Conservation (phyloP, 2,797 vertebrate species). For the Arctocebus calabarensis region DNA sequence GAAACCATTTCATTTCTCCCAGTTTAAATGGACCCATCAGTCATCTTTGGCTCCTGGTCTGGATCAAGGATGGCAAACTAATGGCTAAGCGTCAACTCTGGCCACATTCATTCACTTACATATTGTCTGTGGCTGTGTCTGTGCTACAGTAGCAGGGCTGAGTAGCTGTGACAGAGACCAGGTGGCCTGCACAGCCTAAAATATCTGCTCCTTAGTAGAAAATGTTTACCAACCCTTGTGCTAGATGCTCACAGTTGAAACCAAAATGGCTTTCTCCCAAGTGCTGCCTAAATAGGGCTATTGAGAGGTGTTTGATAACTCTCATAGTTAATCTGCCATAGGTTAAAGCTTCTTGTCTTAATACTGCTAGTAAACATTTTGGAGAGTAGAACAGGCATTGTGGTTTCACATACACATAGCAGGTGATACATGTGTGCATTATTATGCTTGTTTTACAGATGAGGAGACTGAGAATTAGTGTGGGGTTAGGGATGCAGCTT, state of each 20-base stretch:
- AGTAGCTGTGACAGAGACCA: not conserved
- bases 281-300: not conserved
- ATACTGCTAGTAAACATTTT: not conserved
- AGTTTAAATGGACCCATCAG: not conserved
- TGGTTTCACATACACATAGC: not conserved
- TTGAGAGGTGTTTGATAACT: not conserved
- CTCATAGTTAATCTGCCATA: not conserved
- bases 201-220: not conserved
- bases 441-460: not conserved
- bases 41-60: not conserved
- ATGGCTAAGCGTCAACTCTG: not conserved
- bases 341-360: not conserved
- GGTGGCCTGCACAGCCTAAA: not conserved
- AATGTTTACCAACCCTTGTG: not conserved
- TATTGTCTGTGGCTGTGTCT: not conserved
- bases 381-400: not conserved
- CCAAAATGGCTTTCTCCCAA: not conserved
- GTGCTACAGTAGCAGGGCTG: not conserved
- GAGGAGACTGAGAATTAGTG: not conserved
- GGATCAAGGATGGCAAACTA: not conserved
- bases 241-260: not conserved
- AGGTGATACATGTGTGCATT: not conserved
- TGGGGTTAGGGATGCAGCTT: not conserved
- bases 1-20: not conserved
- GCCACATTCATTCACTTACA: not conserved